These are phyloP conservation scores for Forbesichthys agassizii DNA, from an alignment of 2,113 vertebrate species.

Conservation along the genomic window DNA sequence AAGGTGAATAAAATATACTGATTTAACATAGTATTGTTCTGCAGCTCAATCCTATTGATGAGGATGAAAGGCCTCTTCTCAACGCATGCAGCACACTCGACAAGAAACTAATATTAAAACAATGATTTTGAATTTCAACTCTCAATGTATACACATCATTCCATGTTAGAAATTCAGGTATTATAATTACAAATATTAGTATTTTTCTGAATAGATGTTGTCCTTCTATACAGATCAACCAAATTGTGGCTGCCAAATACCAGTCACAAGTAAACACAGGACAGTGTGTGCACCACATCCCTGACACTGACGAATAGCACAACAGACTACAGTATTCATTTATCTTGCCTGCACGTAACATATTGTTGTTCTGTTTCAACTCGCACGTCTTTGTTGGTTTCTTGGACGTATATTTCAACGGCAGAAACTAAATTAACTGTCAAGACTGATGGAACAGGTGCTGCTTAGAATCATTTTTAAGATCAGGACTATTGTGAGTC, in stretches of 20 bases:
- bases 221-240: no score
- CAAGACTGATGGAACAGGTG: conserved; percentile 42
- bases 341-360: conserved; percentile 36
- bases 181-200: no score
- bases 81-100: not conserved
- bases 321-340: conserved; percentile 59
- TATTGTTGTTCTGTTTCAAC: conserved; percentile 19
- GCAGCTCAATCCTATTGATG: conserved; percentile 9
- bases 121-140: conserved; percentile 51
- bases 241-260: not conserved
- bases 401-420: conserved; percentile 45
- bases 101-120: conserved; percentile 28
- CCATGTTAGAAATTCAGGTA: no score
- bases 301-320: conserved; percentile 46
- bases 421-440: conserved; percentile 60
- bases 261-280: not conserved
- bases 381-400: conserved; percentile 27
- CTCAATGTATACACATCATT: not conserved
- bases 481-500: conserved; percentile 26
- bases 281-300: not conserved
- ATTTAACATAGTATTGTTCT: not conserved
- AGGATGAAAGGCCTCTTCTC: conserved; percentile 16
- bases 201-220: no score
- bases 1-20: not conserved
- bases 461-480: conserved; percentile 36